A percentile compares a stretch with the other conserved stretches of the same genome.
These are phyloP conservation scores for Spea multiplicata DNA, from an alignment of 2,113 vertebrate species.

Conservation along the genomic window DNA sequence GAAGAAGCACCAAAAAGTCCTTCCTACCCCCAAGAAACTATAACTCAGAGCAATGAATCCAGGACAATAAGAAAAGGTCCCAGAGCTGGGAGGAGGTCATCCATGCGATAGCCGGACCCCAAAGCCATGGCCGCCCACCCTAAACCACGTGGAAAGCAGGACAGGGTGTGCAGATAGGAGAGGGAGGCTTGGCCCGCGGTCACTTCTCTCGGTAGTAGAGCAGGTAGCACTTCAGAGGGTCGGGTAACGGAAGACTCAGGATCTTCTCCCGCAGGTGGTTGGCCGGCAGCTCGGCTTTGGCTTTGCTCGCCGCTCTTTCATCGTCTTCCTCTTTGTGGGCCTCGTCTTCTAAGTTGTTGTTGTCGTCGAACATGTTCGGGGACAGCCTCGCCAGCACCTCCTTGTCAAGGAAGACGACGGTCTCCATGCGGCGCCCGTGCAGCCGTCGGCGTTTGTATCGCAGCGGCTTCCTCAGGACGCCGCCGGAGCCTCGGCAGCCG, in stretches of 20 bases:
- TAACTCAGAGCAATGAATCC: too few species aligned
- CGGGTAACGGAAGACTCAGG: conserved; percentile 84
- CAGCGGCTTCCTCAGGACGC: conserved; percentile 72
- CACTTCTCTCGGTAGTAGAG: conserved; percentile 93
- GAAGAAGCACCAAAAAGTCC: too few species aligned
- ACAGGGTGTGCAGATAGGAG: too few species aligned
- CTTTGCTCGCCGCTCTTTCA: conserved; percentile 59
- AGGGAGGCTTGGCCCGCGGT: too few species aligned
- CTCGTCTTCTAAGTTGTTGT: conserved; percentile 68
- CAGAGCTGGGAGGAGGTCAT: too few species aligned
- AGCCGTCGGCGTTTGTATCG: conserved; percentile 82
- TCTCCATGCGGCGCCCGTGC: conserved; percentile 82
- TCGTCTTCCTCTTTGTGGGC: conserved; percentile 61
- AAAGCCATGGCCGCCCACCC: too few species aligned
- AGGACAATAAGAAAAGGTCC: too few species aligned
- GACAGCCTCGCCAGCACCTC: conserved; percentile 80
- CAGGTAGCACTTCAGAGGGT: conserved; percentile 91
- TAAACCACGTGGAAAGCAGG: too few species aligned
- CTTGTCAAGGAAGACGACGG: conserved; percentile 83
- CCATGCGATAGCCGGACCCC: too few species aligned
- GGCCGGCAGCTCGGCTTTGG: conserved; percentile 72
- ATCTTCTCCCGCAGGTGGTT: conserved; percentile 88
- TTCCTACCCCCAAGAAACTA: too few species aligned
- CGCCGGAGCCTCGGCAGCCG: conserved; percentile 48
- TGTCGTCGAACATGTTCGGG: conserved; percentile 68